These are phyloP conservation scores for Tiliqua scincoides DNA, from an alignment of 2,113 vertebrate genomes.

Conservation along the genomic window DNA sequence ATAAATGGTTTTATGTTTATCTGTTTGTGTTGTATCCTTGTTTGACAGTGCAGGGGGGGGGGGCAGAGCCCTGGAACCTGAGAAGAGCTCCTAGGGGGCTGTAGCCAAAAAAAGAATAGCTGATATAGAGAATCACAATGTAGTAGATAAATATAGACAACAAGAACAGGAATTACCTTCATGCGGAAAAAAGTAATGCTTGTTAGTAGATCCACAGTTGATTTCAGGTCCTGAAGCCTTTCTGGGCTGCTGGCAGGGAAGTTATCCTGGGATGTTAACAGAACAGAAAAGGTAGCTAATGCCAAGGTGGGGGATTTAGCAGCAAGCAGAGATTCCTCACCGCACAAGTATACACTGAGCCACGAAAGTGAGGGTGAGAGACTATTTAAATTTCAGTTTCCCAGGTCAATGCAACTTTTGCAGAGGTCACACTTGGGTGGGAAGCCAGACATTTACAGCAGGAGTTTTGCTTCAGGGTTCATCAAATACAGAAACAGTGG, in stretches of 20 bases:
- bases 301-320: background rate
- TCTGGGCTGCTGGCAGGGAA: constrained; percentile 94
- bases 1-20: no score
- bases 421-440: no score
- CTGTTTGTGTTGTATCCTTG: no score
- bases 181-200: constrained; percentile 99
- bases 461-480: background rate
- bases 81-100: no score
- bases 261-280: constrained; percentile 84
- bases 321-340: no score
- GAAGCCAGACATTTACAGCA: background rate
- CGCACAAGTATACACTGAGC: background rate
- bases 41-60: no score
- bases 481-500: background rate
- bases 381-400: background rate
- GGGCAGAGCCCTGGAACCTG: no score
- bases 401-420: no score
- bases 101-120: no score
- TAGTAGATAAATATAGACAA: background rate
- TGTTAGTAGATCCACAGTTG: constrained; percentile 95
- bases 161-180: constrained; percentile 84
- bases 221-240: constrained; percentile 94
- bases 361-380: no score
- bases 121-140: background rate
- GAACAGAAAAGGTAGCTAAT: constrained; percentile 39